Base-by-base conservation (phyloP, 2,888 invertebrate species). In the Axea sp. region DNA sequence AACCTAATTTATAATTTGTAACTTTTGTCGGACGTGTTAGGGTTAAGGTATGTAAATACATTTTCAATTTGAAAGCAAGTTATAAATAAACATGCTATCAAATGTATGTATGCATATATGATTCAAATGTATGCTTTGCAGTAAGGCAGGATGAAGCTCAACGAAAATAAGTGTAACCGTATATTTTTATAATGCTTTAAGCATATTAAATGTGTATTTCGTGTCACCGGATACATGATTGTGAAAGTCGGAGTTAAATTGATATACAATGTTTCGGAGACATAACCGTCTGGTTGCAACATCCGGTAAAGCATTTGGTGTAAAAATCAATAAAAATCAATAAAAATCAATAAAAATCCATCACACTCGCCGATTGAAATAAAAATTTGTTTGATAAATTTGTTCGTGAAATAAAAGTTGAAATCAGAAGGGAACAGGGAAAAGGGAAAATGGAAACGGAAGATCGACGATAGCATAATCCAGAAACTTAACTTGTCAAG, bases 151-250 rank as follows among this genome's bases (percentile, higher is more conserved):
- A 41, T 45, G 8, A 59, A 30, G 24, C 31, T 28, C 19, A 15
- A 8, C 45, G 26, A 47, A 37, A 22, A 60, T 24, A 24, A 53
- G 53, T 55, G 53, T 53, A 65, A 55, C 24, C 53, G 37, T 65
- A 65, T 65, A 65, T 65, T 53, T 65, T 45, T 57, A 67, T 67
- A 55, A 67, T 45, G 35, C 43, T 24, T 47, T 47, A 55, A 67
- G 55, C 55, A 67, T 65, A 65, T 65, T 65, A 65, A 65, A 65
- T 55, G 65, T 65, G 47, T 55, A 55, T 55, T 65, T 45, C 39
- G 47, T 65, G 55, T 65, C 47, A 55, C 45, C 39, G 47, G 45
- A 55, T 37, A 47, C 37, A 55, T 11, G 47, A 65, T 55, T 65
- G 55, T 65, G 35, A 55, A 55, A 55, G 14, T 41, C 39, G 30